Conservation (phyloP, 1,140 invertebrate species). For the Cydia amplana region DNA sequence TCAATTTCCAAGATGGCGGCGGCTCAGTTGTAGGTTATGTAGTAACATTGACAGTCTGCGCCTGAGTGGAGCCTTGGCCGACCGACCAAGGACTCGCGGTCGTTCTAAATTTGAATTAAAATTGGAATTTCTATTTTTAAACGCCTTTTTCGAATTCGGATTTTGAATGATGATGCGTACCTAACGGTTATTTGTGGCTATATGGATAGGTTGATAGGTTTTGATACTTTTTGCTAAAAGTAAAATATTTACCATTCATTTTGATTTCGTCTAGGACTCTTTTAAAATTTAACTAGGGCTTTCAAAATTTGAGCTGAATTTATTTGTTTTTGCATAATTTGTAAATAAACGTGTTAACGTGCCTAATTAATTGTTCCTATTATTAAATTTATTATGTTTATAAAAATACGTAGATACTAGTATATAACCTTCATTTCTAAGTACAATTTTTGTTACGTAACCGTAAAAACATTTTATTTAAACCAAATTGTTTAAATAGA, state of each 20-base stretch:
- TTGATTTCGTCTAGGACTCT: no score
- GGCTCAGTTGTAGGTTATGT: conserved; percentile 53
- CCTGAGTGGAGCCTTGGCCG: conserved; percentile 65
- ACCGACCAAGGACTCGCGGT: conserved; percentile 63
- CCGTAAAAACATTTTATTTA: not conserved
- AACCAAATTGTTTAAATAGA: not conserved
- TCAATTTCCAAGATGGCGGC: conserved; percentile 46
- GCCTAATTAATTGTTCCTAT: no score
- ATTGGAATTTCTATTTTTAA: conserved; percentile 31
- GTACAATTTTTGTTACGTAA: no score
- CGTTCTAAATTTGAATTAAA: conserved; percentile 44
- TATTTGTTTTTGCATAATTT: no score
- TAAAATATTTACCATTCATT: no score
- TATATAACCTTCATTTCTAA: no score
- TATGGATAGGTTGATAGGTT: not conserved
- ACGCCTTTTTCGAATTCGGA: no score
- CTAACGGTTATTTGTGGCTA: not conserved
- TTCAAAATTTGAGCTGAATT: no score
- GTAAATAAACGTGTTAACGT: no score
- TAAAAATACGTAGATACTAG: no score
- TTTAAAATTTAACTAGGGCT: no score
- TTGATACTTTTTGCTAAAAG: not conserved
- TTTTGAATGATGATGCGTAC: not conserved
- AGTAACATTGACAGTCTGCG: conserved; percentile 72
- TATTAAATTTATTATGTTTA: no score